Conservation (phyloP, 92 coral and sea anemone species). For the Zoanthus solanderi region DNA sequence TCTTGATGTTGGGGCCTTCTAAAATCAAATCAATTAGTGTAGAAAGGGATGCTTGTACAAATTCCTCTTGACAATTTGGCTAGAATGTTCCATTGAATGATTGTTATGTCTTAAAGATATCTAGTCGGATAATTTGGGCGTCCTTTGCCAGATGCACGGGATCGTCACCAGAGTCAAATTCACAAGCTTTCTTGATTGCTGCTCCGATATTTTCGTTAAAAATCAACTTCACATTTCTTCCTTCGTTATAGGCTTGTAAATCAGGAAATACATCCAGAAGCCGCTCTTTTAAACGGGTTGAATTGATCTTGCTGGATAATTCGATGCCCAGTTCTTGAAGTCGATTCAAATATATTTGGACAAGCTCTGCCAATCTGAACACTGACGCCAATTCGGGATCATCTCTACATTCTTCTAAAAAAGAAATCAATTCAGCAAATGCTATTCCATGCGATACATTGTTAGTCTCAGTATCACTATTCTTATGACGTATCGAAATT, state of each 20-base stretch:
- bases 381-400: conserved; percentile 50
- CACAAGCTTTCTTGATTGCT: conserved; percentile 54
- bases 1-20: conserved; percentile 27
- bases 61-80: conserved; percentile 23
- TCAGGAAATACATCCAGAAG: conserved; percentile 53
- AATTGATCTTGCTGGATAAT: conserved; percentile 39
- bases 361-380: conserved; percentile 55
- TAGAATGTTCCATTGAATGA: conserved; percentile 16
- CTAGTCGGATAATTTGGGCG: conserved; percentile 9
- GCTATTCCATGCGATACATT: conserved; percentile 46
- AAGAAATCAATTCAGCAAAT: conserved; percentile 61
- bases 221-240: conserved; percentile 54
- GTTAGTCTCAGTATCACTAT: conserved; percentile 37
- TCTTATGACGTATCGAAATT: background rate
- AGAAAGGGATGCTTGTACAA: conserved; percentile 3
- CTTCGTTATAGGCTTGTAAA: conserved; percentile 48
- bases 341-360: conserved; percentile 48
- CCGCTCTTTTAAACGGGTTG: conserved; percentile 55
- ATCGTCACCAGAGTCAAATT: conserved; percentile 38
- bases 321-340: conserved; percentile 47
- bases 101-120: conserved; percentile 1
- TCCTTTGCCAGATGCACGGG: conserved; percentile 36
- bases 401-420: conserved; percentile 54
- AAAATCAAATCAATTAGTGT: conserved; percentile 20
- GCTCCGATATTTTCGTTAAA: conserved; percentile 56